Evolutionary conservation across 2,113 vertebrate genomes (phyloP), one percentile per base, ranked within the genome.

Genomic region (Pantherophis guttatus): DNA sequence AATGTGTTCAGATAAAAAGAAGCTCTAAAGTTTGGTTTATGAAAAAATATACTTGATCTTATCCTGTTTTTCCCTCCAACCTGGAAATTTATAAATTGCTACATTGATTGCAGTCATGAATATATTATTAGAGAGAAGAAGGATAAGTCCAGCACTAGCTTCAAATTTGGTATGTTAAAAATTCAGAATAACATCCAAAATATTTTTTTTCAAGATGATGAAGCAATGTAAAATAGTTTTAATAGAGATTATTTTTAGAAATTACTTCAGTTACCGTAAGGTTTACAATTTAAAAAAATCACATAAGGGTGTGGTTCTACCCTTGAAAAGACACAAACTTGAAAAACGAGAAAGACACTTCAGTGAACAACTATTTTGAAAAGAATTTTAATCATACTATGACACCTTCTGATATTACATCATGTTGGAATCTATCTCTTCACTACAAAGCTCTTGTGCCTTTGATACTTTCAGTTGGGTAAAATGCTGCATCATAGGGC

Each of bases 361-460:
- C 92, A 91, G 92, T 95, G 95, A 95, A 94, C 94, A 91, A 93
- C 44, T 88, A 75, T 95, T 95, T 96, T 96, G 96, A 93, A 5
- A 94, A 95, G 92, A 8, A 95, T 93, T 95, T 95, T 91, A 94
- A 94, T 3, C 93, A 52, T 75, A 39, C 90, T 65, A 91, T 0
- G 0, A 86, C 93, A 95, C 70, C 92, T 88, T 85, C 95, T 91
- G 24, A 87, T 70, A 87, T 96, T 94, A 94, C 95, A 96, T 81
- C 33, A 81, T 44, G 17, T 17, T 23, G 17, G 33, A 81, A 81
- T 44, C 65, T 17, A 62, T 29, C 3, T 62, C 29, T 70, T 33
- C 29, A 7, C 65, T 70, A n/a, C 29, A 17, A 70, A 70, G 65
- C 65, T 33, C 29, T 70, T 13, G 29, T 33, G 65, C 5, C 65